Evolutionary conservation across 2,888 invertebrate genomes (phyloP), one percentile per base, ranked within the genome.

Genomic region (Acanthosoma haemorrhoidale): DNA sequence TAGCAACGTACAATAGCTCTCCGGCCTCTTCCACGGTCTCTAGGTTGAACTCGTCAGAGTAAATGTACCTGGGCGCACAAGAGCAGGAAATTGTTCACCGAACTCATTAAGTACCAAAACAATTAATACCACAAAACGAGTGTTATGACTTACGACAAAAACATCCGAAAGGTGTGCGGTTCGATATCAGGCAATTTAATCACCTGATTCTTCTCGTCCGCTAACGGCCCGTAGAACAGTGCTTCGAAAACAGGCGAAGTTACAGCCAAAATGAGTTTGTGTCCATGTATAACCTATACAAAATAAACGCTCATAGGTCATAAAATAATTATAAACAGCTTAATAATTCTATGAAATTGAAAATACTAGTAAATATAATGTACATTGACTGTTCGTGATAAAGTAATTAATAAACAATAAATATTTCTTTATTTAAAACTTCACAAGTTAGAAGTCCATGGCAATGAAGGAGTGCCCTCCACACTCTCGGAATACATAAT

Each of bases 161-260:
- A 79, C 71, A 84, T 80, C 77, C 84, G 83, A 79, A 88, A 88
- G 74, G 84, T 83, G 67, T 83, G 82, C 29, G 85, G 83, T 75
- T 84, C 83, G 71, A 87, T 84, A 77, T 87, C 87, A 70, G 83
- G 82, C 70, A 87, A 82, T 61, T 79, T 77, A 71, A 86, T 84
- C 11, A 75, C 70, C 32, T 74, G 82, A 81, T 61, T 80, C 78
- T 74, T 80, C 78, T 70, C 63, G 11, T 80, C 80, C 36, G 86
- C 84, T 75, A 87, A 76, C 13, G 85, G 83, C 1, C 88, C 88
- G 79, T 84, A 87, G 73, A 87, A 83, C 86, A 88, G 86, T 29
- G 85, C 86, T 79, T 87, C 86, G 80, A 88, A 88, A 36, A 88
- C 87, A 6, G 87, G 87, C 77, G 87, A 87, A 75, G 84, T 84